These are phyloP conservation scores for Blastobasis lacticolella DNA, from an alignment of 2,888 invertebrate genomes.

Conservation along the genomic window DNA sequence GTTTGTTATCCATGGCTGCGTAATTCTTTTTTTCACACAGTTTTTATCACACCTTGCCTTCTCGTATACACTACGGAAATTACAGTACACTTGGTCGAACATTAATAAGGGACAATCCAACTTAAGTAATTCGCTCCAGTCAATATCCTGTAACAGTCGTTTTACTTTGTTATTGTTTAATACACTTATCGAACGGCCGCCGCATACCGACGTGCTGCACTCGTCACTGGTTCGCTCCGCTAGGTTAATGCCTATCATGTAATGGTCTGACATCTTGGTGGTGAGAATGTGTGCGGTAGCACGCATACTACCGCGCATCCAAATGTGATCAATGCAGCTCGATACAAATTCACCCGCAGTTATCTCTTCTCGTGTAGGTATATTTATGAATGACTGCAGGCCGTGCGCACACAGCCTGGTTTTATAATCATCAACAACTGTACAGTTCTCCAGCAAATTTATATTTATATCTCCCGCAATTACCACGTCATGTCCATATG, in stretches of 20 bases:
- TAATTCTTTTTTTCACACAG: not conserved
- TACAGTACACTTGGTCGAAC: not conserved
- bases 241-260: not conserved
- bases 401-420: not conserved
- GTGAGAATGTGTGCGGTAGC: not conserved
- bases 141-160: not conserved
- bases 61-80: not conserved
- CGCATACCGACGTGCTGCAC: not conserved
- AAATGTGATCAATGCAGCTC: slow-evolving; percentile 10
- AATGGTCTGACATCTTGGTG: no score
- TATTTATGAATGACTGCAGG: slow-evolving; percentile 1
- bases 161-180: not conserved
- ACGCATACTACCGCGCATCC: slow-evolving; percentile 1
- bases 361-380: not conserved
- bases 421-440: not conserved
- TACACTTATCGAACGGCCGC: not conserved
- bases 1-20: slow-evolving; percentile 4
- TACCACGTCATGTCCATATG: not conserved
- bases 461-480: not conserved
- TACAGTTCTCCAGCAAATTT: not conserved
- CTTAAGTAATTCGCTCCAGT: not conserved
- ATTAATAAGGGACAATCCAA: slow-evolving; percentile 3
- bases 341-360: not conserved
- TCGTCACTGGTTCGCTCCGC: not conserved
- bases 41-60: not conserved